Evolutionary conservation across 2,888 invertebrate genomes (phyloP), one percentile per base, ranked within the genome.

Genomic region (Tuberolachnus salignus): DNA sequence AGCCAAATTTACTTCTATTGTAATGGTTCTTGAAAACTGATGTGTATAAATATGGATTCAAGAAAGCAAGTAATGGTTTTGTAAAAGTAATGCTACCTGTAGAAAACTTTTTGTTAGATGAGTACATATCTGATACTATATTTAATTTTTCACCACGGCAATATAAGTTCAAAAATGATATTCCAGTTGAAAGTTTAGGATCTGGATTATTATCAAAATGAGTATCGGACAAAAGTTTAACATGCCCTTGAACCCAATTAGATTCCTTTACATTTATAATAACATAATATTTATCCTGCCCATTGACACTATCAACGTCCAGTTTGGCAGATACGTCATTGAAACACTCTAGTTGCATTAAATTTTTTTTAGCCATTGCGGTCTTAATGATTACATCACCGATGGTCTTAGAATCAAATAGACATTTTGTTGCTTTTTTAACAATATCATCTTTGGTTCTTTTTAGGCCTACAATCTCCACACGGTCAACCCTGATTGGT

Each of bases 391-490:
- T 90, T 81, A 96, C 92, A 84, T 97, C 94, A 84, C 94, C 91
- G 84, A 98, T 95, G 86, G 93, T 94, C 10, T 88, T 88, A 0
- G 94, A 94, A 82, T 90, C 90, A 86, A 98, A 95, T 21, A 98
- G 87, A 11, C 93, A 93, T 80, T 90, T 88, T 0, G 97, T 91
- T 44, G 93, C 92, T 83, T 91, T 89, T 82, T 90, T 88, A 51
- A 98, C 88, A 82, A 97, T 90, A 84, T 97, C 97, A 85, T 96
- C 93, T 85, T 94, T 94, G 1, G 97, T 98, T 81, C 96, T 88
- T 55, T 87, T 88, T 19, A 98, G 86, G 0, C 97, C 97, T 84
- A 94, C 93, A 69, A 98, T 89, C 83, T 94, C 91, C 44, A 98
- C 90, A 82, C 91, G 89, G 84, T 96, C 94, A 1, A 98, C 95